A percentile compares a stretch with the other conserved stretches of the same genome.
Conservation (phyloP, 2,888 invertebrate genomes). For the Apotomis capreana region DNA sequence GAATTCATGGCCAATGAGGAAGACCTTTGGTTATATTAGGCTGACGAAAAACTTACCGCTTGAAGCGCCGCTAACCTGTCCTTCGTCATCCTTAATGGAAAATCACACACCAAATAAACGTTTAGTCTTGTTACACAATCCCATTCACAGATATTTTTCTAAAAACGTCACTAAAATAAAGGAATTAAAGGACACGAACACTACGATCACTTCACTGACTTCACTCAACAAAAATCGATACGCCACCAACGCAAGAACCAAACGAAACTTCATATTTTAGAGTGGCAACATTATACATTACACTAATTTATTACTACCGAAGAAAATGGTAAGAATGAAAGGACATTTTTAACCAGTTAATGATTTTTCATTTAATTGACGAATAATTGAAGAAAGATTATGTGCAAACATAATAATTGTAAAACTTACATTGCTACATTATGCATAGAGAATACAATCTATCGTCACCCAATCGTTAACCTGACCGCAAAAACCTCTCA, state of each 20-base stretch:
- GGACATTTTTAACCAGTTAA: too few relatives aligned
- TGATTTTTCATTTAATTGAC: too few relatives aligned
- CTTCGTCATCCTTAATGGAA: conserved; percentile 93
- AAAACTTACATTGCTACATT: too few relatives aligned
- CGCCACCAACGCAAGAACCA: conserved; percentile 78
- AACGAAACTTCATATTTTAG: conserved; percentile 76
- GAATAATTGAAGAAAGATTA: too few relatives aligned
- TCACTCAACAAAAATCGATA: conserved; percentile 88
- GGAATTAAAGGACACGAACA: conserved; percentile 88
- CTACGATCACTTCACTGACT: conserved; percentile 85
- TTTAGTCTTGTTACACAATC: conserved; percentile 88
- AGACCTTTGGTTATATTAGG: conserved; percentile 72
- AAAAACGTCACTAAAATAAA: conserved; percentile 88
- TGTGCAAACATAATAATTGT: too few relatives aligned
- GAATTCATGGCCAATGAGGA: conserved; percentile 73
- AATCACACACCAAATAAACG: conserved; percentile 87
- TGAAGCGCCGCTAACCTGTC: conserved; percentile 98
- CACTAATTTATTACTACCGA: too few relatives aligned
- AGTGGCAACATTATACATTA: conserved; percentile 26
- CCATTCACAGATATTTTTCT: conserved; percentile 90
- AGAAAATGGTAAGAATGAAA: too few relatives aligned
- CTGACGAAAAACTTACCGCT: conserved; percentile 88
- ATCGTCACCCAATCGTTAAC: too few relatives aligned
- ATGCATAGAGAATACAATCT: too few relatives aligned
- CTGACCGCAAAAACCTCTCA: not conserved